These are phyloP conservation scores for Anthopleura xanthogrammica DNA, from an alignment of 92 coral and sea anemone genomes.

Conservation along the genomic window DNA sequence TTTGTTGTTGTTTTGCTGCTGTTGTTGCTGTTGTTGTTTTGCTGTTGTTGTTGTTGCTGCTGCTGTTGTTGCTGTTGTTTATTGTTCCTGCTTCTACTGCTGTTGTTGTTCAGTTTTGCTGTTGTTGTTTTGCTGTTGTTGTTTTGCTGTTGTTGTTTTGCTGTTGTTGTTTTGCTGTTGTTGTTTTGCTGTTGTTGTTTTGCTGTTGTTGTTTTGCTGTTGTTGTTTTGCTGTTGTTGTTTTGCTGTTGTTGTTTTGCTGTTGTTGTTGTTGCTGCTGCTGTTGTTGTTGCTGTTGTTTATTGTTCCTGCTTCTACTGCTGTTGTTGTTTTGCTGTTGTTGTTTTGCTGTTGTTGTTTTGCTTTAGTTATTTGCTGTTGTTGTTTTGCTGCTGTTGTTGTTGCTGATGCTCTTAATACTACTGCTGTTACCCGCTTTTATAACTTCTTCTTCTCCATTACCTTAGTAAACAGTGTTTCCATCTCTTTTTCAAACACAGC, in stretches of 20 bases:
- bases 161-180: too few relatives aligned
- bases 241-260: background rate
- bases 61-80: background rate
- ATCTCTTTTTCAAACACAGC: slow-evolving; percentile 70
- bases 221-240: background rate
- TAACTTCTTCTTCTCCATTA: background rate
- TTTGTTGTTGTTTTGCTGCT: too few relatives aligned
- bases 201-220: background rate
- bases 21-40: too few relatives aligned
- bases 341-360: background rate
- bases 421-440: background rate
- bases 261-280: background rate
- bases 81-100: too few relatives aligned
- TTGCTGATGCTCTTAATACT: background rate
- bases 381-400: background rate
- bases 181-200: background rate
- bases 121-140: too few relatives aligned
- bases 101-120: too few relatives aligned
- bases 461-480: slow-evolving; percentile 83
- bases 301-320: background rate
- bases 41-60: background rate
- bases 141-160: too few relatives aligned
- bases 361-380: background rate
- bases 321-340: background rate
- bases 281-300: background rate